These are phyloP conservation scores for Ibycter americanus DNA, from an alignment of 2,797 vertebrate species.

Conservation along the genomic window DNA sequence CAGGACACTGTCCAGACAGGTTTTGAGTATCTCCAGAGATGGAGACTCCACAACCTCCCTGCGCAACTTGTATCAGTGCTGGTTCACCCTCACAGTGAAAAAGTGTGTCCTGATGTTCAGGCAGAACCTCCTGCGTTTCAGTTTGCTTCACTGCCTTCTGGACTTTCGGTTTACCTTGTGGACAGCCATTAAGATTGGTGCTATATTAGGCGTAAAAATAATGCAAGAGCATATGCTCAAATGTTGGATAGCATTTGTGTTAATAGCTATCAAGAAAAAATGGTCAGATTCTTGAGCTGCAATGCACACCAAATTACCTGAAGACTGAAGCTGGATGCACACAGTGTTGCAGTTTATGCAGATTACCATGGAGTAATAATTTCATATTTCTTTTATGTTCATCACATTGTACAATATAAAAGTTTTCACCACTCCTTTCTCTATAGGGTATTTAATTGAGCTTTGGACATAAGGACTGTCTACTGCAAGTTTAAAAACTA, in stretches of 20 bases:
- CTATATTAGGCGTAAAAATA: background rate
- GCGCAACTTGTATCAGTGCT: too few relatives aligned
- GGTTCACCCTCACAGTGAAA: too few relatives aligned
- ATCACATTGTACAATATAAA: background rate
- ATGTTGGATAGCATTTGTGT: background rate
- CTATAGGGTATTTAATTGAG: background rate
- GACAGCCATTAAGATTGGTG: background rate
- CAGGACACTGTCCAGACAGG: too few relatives aligned
- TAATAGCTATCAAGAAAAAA: background rate
- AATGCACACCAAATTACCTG: background rate
- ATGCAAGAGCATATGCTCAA: background rate
- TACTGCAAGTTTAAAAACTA: background rate
- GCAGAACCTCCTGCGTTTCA: background rate
- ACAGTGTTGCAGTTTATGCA: background rate
- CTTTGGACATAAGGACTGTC: background rate
- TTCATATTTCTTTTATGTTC: background rate
- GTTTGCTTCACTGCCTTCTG: background rate
- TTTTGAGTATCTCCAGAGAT: too few relatives aligned
- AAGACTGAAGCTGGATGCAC: background rate
- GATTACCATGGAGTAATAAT: background rate
- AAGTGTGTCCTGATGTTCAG: background rate
- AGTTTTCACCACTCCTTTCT: background rate
- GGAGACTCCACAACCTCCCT: too few relatives aligned
- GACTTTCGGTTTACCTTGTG: background rate
- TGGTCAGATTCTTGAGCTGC: background rate